Percentiles rank a stretch among this genome's conserved stretches.
These are phyloP conservation scores for Ectobius pallidus DNA, from an alignment of 2,888 invertebrate genomes.

Conservation along the genomic window DNA sequence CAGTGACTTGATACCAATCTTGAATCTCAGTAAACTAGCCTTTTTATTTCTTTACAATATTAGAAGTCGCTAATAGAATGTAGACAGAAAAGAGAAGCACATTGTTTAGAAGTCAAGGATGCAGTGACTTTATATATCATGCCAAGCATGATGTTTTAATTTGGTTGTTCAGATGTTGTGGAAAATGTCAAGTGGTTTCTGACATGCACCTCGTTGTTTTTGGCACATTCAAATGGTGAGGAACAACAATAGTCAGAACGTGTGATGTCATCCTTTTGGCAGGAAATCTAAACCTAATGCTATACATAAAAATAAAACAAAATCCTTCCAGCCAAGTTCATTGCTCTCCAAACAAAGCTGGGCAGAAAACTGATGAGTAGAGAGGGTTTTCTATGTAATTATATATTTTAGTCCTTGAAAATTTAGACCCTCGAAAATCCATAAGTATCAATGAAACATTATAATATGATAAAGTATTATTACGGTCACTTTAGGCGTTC, in stretches of 20 bases:
- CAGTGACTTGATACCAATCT: too few relatives aligned
- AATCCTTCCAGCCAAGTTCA: conserved; percentile 11
- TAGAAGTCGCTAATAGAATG: too few relatives aligned
- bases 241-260: background rate
- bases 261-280: background rate
- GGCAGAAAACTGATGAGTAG: too few relatives aligned
- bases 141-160: conserved; percentile 12
- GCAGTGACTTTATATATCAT: background rate
- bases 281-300: background rate
- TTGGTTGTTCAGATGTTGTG: background rate
- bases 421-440: too few relatives aligned
- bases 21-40: too few relatives aligned
- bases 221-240: background rate
- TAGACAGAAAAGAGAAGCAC: too few relatives aligned
- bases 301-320: background rate
- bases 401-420: too few relatives aligned
- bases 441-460: too few relatives aligned
- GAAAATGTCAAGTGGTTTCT: conserved; percentile 1
- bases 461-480: too few relatives aligned
- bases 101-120: background rate
- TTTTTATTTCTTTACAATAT: too few relatives aligned
- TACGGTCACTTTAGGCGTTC: too few relatives aligned
- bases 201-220: background rate
- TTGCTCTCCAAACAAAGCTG: background rate
- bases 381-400: too few relatives aligned